Percentiles rank a stretch among this genome's conserved stretches.
These are phyloP conservation scores for Drosophila nigrodunni DNA, from an alignment of 1,140 invertebrate genomes.

Conservation along the genomic window DNA sequence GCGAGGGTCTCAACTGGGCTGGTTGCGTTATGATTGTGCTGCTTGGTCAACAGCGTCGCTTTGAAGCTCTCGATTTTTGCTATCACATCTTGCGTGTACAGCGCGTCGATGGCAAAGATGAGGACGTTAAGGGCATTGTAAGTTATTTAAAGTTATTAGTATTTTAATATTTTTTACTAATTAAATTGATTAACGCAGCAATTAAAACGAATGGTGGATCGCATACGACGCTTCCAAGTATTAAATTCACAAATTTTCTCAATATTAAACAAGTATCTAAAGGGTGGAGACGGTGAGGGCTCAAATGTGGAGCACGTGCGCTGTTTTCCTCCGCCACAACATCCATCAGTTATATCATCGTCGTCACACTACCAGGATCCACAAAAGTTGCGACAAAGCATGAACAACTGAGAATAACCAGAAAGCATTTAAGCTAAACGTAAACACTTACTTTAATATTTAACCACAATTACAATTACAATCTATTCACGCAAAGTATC, in stretches of 20 bases:
- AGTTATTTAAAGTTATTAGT: conserved; percentile 85
- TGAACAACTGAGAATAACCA: conserved; percentile 70
- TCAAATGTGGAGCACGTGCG: conserved; percentile 97
- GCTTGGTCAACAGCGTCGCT: conserved; percentile 97
- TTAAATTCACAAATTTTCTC: conserved; percentile 99
- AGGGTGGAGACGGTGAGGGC: conserved; percentile 92
- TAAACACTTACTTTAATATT: conserved; percentile 53
- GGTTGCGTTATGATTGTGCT: conserved; percentile 99
- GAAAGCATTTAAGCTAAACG: conserved; percentile 61
- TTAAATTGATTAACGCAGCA: conserved; percentile 87
- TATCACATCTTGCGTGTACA: conserved; percentile 99
- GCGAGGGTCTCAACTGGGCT: conserved; percentile 99
- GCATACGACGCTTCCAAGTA: conserved; percentile 98
- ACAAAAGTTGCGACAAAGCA: conserved; percentile 82
- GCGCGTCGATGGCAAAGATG: conserved; percentile 98
- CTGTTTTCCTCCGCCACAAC: conserved; percentile 97
- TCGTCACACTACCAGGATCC: conserved; percentile 84
- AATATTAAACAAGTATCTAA: conserved; percentile 97
- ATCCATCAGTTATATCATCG: conserved; percentile 87
- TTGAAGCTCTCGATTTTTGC: conserved; percentile 99
- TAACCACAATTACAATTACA: conserved; percentile 46
- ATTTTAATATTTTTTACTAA: not conserved
- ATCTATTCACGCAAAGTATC: conserved; percentile 20
- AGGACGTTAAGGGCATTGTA: conserved; percentile 97
- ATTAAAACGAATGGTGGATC: conserved; percentile 98